These are phyloP conservation scores for Anadara kagoshimensis DNA, from an alignment of 1,140 invertebrate genomes.

Conservation along the genomic window DNA sequence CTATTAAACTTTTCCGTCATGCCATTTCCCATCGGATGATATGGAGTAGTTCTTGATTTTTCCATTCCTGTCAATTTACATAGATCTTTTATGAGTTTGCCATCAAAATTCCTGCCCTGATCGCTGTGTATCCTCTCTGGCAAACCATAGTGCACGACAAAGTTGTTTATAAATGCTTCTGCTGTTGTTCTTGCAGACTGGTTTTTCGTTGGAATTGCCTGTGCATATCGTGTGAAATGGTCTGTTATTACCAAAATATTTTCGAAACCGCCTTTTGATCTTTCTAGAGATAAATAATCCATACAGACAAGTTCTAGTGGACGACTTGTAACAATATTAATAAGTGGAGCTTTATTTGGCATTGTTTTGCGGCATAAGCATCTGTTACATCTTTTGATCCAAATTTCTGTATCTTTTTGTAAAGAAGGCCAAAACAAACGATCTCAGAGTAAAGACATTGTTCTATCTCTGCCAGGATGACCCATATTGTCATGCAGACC, in stretches of 20 bases:
- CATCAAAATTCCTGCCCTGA: conserved; percentile 58
- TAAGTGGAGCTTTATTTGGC: conserved; percentile 12
- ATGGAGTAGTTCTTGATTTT: conserved; percentile 38
- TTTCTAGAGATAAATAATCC: conserved; percentile 28
- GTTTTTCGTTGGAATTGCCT: conserved; percentile 29
- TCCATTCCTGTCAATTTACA: conserved; percentile 27
- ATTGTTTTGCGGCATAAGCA: not conserved
- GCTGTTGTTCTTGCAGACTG: conserved; percentile 33
- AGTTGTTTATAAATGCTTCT: conserved; percentile 29
- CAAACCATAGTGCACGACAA: too few relatives aligned
- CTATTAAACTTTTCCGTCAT: conserved; percentile 44
- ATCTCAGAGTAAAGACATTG: conserved; percentile 14
- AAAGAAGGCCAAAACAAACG: conserved; percentile 29
- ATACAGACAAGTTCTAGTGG: conserved; percentile 37
- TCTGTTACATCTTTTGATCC: conserved; percentile 2
- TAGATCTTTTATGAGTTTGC: conserved; percentile 33
- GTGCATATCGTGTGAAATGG: too few relatives aligned
- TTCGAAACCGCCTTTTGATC: too few relatives aligned
- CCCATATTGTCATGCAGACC: conserved; percentile 25
- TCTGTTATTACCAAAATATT: too few relatives aligned
- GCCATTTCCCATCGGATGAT: conserved; percentile 39
- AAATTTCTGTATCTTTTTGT: conserved; percentile 7
- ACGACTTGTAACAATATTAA: conserved; percentile 15
- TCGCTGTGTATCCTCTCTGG: conserved; percentile 64
- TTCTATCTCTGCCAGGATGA: conserved; percentile 16